Base-by-base conservation (phyloP, 92 coral and sea anemone species). In the Porites evermanni region DNA sequence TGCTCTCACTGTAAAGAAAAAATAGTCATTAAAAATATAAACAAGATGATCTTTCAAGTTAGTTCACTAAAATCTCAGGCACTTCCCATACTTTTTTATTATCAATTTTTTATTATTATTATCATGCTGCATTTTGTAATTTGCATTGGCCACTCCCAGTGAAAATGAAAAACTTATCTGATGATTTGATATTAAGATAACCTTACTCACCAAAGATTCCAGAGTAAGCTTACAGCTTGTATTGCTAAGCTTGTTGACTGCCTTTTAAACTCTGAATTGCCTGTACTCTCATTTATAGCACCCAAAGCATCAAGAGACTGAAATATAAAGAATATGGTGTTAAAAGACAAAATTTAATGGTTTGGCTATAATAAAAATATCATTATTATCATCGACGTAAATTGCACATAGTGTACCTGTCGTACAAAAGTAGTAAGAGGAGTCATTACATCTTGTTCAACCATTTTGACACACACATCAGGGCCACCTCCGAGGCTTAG, bases 361-460 rank as follows among this genome's bases (percentile, higher is more conserved):
- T 38, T 38, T 38, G 47, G 47, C 47, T 38, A 38, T 38, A 38
- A 38, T 4, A 38, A 38, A 38, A 38, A 38, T 38, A 38, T 38
- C 6, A 38, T 0, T 38, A 38, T 0, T 38, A 4, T 38, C 0
- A 6, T 38, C 47, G 4, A 38, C 5, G 6, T 4, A 38, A 38
- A 38, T 38, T 4, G 47, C 47, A 38, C 47, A 38, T 38, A 38
- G 7, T 47, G 32, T 82, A 97, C 99, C 98, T 93, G 94, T 4
- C 74, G 91, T 1, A 97, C 91, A 67, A 95, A 93, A 60, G 95
- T 76, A 53, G 90, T 79, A 23, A 97, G 89, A 8, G 99, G 99
- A 14, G 99, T 95, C 99, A 97, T 95, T 26, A 97, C 74, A 90
- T 97, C 99, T 72, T 97, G 98, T 59, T 97, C 95, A 0, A 97